Evolutionary conservation across 2,888 invertebrate genomes (phyloP).

Genomic region (Cerastis rubricosa): DNA sequence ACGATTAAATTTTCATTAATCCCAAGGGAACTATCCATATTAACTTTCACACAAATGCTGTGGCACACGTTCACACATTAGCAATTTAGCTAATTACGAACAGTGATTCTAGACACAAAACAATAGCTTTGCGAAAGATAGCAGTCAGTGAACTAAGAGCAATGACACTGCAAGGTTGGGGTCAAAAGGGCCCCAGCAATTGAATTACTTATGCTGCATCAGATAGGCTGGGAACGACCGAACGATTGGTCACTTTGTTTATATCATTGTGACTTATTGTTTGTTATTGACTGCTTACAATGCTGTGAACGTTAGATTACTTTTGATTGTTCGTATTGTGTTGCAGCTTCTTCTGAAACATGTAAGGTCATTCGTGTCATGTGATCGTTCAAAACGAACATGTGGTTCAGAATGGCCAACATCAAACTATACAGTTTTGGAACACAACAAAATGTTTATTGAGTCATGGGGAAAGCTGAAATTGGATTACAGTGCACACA

Average conservation of each 20-base stretch:
- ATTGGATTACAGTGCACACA: neutral
- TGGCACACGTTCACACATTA: neutral
- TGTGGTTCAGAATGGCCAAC: neutral
- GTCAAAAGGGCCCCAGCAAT: slow-evolving; percentile 80
- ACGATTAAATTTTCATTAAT: slow-evolving; percentile 1
- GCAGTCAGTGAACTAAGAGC: slow-evolving; percentile 68
- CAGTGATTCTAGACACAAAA: slow-evolving; percentile 25
- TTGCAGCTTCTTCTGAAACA: slow-evolving; percentile 10
- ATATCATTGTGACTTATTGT: slow-evolving; percentile 66
- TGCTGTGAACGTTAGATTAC: slow-evolving; percentile 38
- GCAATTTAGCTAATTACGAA: slow-evolving; percentile 12
- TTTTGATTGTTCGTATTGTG: slow-evolving; percentile 28
- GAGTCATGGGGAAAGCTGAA: neutral
- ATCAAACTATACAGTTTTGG: slow-evolving; percentile 3
- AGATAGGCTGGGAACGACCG: slow-evolving; percentile 44
- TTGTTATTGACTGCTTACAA: slow-evolving; percentile 49
- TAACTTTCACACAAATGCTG: neutral
- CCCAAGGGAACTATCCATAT: slow-evolving; percentile 8
- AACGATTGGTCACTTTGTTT: slow-evolving; percentile 52
- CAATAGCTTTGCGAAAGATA: slow-evolving; percentile 43
- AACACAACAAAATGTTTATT: slow-evolving; percentile 16
- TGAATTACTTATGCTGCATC: slow-evolving; percentile 69
- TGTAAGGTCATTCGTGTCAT: slow-evolving; percentile 20
- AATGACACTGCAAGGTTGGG: slow-evolving; percentile 83
- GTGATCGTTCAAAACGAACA: slow-evolving; percentile 9